Evolutionary conservation across 2,797 vertebrate genomes (phyloP).

Genomic region (Lagorchestes hirsutus): DNA sequence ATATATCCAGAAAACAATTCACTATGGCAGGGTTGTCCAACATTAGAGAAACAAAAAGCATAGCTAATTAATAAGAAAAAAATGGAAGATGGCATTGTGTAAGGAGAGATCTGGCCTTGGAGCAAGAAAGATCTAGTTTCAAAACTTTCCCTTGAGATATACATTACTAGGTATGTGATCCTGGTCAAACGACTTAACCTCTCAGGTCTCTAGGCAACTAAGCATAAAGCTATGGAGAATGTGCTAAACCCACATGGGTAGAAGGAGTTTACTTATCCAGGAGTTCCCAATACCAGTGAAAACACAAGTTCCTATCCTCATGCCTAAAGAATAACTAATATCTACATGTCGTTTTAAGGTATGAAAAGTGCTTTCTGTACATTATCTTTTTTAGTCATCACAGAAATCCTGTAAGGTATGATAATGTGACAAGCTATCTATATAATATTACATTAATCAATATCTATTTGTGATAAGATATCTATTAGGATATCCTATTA

Average conservation of each 20-base stretch:
- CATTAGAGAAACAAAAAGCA: neutral
- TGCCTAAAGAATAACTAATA: neutral
- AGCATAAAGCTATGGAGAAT: neutral
- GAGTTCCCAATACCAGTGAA: neutral
- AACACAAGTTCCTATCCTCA: neutral
- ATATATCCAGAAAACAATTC: neutral
- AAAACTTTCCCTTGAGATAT: neutral
- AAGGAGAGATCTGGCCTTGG: neutral
- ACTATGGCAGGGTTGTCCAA: neutral
- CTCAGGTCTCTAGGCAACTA: neutral
- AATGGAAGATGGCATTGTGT: neutral
- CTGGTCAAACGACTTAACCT: neutral
- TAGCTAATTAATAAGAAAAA: neutral
- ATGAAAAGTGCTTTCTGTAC: neutral
- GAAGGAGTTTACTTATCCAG: neutral
- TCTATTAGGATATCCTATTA: neutral
- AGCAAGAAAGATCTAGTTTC: neutral
- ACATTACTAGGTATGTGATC: neutral
- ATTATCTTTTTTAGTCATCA: neutral
- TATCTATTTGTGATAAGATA: neutral
- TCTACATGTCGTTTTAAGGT: neutral
- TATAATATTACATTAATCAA: neutral
- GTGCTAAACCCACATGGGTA: neutral
- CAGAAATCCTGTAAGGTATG: neutral
- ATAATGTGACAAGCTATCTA: neutral